These are phyloP conservation scores for Bagarius yarrelli DNA, from an alignment of 2,113 vertebrate genomes.

Conservation along the genomic window DNA sequence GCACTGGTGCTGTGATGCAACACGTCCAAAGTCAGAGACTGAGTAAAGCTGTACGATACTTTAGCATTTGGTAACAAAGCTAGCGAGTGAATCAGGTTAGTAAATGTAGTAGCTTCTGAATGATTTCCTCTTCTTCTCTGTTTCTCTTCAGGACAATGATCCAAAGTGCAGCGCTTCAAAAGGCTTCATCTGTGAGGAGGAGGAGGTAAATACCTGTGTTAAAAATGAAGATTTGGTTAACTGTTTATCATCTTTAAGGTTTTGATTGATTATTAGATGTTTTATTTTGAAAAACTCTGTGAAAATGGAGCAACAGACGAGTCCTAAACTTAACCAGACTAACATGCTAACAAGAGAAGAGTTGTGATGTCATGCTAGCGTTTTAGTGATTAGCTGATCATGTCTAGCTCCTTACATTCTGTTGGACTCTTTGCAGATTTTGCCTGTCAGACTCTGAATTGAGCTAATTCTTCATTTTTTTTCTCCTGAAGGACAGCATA, in stretches of 20 bases:
- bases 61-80: neutral
- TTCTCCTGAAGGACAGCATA: neutral
- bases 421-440: neutral
- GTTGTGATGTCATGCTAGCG: neutral
- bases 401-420: neutral
- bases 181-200: slow-evolving; percentile 21
- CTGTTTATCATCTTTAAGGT: neutral
- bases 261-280: neutral
- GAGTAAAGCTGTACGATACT: neutral
- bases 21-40: neutral
- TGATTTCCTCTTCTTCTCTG: neutral
- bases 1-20: neutral
- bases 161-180: slow-evolving; percentile 25
- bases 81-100: neutral
- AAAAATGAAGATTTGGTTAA: neutral
- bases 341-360: neutral
- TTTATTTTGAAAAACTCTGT: neutral
- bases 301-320: no score
- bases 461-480: neutral
- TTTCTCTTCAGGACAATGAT: slow-evolving; percentile 21
- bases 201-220: neutral
- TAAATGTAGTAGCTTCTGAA: neutral
- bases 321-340: neutral
- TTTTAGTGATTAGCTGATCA: neutral
- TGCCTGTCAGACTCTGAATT: neutral